Base-by-base conservation (phyloP, 2,888 invertebrate species). In the Candidula unifasciata region DNA sequence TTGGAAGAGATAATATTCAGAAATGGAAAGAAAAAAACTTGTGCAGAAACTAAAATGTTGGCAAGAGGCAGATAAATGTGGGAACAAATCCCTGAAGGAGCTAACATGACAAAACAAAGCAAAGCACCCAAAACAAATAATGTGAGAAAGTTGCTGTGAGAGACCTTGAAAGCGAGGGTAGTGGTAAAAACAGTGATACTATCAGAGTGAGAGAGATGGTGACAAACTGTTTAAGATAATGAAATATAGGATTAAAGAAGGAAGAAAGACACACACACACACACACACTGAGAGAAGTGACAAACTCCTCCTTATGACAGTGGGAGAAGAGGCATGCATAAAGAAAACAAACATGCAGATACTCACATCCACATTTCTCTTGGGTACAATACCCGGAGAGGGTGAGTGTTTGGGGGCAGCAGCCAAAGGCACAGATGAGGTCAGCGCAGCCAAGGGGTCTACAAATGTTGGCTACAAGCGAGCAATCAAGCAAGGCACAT, bases 371-470 rank as follows among this genome's bases (percentile, higher is more conserved):
- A 35, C 35, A 44, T 13, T 44, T 13, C 13, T 44, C 69, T 69
- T 35, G 24, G 16, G 35, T 66, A 66, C 33, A 21, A 18, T 52
- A 66, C 1, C 37, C 2, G 66, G 79, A 33, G 37, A 21, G 24
- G 30, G 30, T 27, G 71, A 54, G 18, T 73, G 73, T 60, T 54
- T 33, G 0, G 5, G 33, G n/a, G 37, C 37, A 33, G 81, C 35
- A 33, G 27, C 35, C 35, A n/a, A 52, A 30, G 78, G 16, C 24
- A 69, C 78, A 16, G 83, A 69, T 33, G 71, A 77, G 35, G 78
- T 27, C 69, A 83, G 44, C 69, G 66, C 83, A 60, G 54, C 44
- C 35, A 83, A 57, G 57, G 83, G 80, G 76, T 80, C 80, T 54
- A 66, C 16, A 30, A 76, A 77, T 30, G 64, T 10, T 35, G 80